These are phyloP conservation scores for Cavia porcellus DNA, from an alignment of 2,113 vertebrate genomes.

Conservation along the genomic window DNA sequence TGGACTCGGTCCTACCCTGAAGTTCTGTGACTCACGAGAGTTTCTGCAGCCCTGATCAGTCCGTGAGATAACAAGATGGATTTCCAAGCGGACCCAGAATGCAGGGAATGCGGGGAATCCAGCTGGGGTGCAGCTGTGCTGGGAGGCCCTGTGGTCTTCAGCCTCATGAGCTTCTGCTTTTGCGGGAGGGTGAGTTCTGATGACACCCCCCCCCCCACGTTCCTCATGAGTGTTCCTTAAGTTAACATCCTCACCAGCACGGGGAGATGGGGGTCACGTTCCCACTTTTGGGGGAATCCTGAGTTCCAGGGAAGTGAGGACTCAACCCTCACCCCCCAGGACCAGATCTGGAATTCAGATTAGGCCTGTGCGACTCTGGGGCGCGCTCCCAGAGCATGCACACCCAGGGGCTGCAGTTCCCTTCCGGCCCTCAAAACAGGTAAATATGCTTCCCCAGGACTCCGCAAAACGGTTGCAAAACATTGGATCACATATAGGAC, in stretches of 20 bases:
- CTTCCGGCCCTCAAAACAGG: not conserved
- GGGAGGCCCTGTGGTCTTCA: not conserved
- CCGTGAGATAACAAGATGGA: not conserved
- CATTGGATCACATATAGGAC: not conserved
- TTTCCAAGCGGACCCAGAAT: not conserved
- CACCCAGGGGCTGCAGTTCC: not conserved
- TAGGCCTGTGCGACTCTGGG: accelerated
- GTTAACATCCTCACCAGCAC: not conserved
- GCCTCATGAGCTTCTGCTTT: not conserved
- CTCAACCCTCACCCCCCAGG: not conserved
- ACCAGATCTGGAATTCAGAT: conserved; percentile 19
- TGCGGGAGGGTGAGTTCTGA: not conserved
- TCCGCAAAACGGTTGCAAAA: not conserved
- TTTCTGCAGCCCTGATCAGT: not conserved
- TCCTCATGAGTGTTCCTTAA: not conserved
- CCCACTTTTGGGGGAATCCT: not conserved
- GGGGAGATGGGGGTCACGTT: not conserved
- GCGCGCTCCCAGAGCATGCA: not conserved
- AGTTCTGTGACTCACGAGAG: not conserved
- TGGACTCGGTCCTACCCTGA: not conserved
- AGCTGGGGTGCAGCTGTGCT: accelerated
- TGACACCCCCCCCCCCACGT: not conserved
- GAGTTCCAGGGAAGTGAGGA: not conserved
- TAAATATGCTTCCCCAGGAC: not conserved
- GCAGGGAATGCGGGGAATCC: not conserved